Conservation (phyloP, 2,888 invertebrate species). For the Lepidocyrtoides sp. region DNA sequence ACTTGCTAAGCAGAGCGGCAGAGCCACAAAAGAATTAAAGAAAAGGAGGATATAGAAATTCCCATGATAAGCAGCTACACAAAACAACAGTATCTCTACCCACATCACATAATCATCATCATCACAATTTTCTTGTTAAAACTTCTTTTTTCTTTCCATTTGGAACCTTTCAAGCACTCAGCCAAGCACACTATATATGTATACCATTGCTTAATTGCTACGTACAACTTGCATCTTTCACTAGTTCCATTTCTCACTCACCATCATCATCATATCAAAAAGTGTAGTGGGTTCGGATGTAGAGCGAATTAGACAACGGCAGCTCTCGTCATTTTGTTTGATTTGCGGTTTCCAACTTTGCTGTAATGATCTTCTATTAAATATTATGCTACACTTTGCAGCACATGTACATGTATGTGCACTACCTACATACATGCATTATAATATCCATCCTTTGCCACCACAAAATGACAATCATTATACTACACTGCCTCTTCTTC, state of each 20-base stretch:
- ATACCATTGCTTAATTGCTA: too few relatives aligned
- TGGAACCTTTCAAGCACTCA: neutral
- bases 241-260: neutral
- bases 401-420: neutral
- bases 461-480: constrained; percentile 23
- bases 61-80: constrained; percentile 47
- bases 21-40: neutral
- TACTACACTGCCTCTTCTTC: neutral
- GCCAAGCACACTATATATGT: too few relatives aligned
- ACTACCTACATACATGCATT: neutral
- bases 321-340: constrained; percentile 76
- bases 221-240: too few relatives aligned
- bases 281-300: neutral
- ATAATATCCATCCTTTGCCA: neutral
- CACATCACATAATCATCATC: constrained; percentile 4
- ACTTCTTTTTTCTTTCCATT: neutral
- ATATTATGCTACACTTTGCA: constrained; percentile 5
- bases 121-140: neutral
- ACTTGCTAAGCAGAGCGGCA: neutral
- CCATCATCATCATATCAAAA: too few relatives aligned
- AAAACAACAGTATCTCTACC: neutral
- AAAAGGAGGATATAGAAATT: constrained; percentile 1
- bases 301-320: constrained; percentile 47
- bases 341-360: constrained; percentile 81
- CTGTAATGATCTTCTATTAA: constrained; percentile 79